Conservation (phyloP, 1,140 invertebrate species). For the Glomeris maerens region DNA sequence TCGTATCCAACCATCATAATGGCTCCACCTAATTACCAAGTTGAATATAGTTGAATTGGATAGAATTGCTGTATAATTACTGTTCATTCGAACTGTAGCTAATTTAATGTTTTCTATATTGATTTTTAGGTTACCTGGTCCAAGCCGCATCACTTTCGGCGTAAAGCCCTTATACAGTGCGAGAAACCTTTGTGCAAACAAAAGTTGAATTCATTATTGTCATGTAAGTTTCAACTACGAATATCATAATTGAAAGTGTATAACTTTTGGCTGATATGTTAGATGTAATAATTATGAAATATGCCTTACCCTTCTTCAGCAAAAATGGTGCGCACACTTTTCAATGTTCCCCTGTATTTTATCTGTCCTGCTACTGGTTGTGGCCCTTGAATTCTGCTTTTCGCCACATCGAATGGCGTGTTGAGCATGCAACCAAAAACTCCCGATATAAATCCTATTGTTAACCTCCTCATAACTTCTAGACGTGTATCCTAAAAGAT, state of each 20-base stretch:
- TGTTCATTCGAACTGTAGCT: not conserved
- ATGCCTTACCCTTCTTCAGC: conserved; percentile 64
- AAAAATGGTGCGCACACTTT: conserved; percentile 58
- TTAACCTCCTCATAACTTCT: conserved; percentile 51
- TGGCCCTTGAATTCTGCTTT: conserved; percentile 83
- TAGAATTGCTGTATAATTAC: not conserved
- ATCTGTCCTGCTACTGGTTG: conserved; percentile 54
- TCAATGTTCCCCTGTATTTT: conserved; percentile 62
- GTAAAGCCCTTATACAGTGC: conserved; percentile 82
- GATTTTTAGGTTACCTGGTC: conserved; percentile 46
- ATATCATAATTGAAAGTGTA: not conserved
- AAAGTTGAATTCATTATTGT: conserved; percentile 17
- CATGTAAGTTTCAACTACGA: conserved; percentile 3
- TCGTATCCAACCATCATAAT: conserved; percentile 75
- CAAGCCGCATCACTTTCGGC: conserved; percentile 76
- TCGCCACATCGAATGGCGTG: conserved; percentile 91
- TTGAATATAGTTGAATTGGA: not conserved
- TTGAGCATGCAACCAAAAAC: conserved; percentile 51
- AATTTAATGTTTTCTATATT: not conserved
- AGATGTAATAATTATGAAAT: conserved; percentile 1
- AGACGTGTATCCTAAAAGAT: not conserved
- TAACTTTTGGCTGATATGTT: not conserved
- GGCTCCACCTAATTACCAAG: conserved; percentile 43
- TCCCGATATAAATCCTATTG: conserved; percentile 69
- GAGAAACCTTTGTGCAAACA: conserved; percentile 54